These are phyloP conservation scores for Caligus rogercresseyi DNA, from an alignment of 1,140 invertebrate genomes.

Conservation along the genomic window DNA sequence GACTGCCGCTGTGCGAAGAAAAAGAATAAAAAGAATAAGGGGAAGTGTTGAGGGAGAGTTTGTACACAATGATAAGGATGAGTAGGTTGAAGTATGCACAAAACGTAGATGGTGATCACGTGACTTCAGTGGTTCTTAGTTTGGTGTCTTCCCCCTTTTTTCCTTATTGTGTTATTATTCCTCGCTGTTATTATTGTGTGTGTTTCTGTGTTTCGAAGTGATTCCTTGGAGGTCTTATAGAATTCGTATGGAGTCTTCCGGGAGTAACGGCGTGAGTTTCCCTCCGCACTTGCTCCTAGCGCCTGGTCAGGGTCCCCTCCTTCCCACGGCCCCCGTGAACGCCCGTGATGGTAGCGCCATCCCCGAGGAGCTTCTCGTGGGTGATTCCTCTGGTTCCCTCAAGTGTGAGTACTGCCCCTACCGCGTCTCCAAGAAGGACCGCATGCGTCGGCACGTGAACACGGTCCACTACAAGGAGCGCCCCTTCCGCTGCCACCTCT, in stretches of 20 bases:
- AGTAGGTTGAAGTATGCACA: background rate
- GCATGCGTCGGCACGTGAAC: conserved; percentile 22
- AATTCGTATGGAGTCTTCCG: too few relatives aligned
- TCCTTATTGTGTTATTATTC: too few relatives aligned
- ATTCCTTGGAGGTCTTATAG: too few relatives aligned
- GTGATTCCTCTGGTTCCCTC: background rate
- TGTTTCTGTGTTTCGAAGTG: too few relatives aligned
- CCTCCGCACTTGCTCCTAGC: background rate
- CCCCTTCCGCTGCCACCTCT: conserved; percentile 23
- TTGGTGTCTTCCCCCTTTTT: too few relatives aligned
- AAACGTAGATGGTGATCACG: background rate
- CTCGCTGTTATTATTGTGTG: too few relatives aligned
- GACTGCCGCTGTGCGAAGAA: background rate
- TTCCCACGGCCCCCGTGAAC: background rate
- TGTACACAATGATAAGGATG: background rate
- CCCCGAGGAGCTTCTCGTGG: background rate
- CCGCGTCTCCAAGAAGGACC: conserved; percentile 24
- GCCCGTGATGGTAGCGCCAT: background rate
- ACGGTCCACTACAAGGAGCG: conserved; percentile 23
- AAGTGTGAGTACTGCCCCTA: conserved; percentile 32
- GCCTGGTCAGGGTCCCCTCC: background rate
- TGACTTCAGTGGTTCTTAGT: too few relatives aligned
- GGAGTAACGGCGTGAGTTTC: background rate
- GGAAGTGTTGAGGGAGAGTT: background rate
- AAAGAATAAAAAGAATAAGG: background rate